Conservation (phyloP, 2,797 vertebrate genomes). For the Spheniscus humboldti region DNA sequence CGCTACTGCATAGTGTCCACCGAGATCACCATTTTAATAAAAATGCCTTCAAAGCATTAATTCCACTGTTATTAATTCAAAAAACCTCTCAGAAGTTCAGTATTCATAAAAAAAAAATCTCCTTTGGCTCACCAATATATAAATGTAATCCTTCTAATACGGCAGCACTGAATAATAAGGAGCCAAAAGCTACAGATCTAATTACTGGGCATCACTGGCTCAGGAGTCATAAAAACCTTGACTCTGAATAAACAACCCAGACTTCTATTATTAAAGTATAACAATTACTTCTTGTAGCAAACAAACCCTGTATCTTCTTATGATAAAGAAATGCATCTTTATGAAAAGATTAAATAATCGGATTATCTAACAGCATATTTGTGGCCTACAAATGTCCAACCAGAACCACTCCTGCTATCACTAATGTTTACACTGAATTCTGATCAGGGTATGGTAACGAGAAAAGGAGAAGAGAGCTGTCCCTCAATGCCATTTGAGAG, state of each 20-base stretch:
- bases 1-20: not conserved
- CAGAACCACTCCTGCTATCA: not conserved
- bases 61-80: constrained; percentile 44
- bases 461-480: not conserved
- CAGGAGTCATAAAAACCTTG: constrained; percentile 16
- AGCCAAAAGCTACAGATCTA: constrained; percentile 38
- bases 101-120: constrained; percentile 55
- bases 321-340: constrained; percentile 3
- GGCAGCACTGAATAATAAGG: constrained; percentile 3
- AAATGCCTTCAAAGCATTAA: constrained; percentile 18
- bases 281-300: constrained; percentile 12
- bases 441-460: not conserved
- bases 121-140: constrained; percentile 27
- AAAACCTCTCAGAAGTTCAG: constrained; percentile 23
- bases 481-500: not conserved
- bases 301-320: not conserved
- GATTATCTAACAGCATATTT: constrained; percentile 17
- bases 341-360: constrained; percentile 42
- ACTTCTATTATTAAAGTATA: constrained; percentile 6
- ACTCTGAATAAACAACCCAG: not conserved
- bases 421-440: constrained; percentile 36
- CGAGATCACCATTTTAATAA: constrained; percentile 29
- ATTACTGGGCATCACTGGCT: constrained; percentile 26
- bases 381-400: constrained; percentile 13
- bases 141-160: constrained; percentile 42